phyloP scores from a whole-genome alignment of 1,140 invertebrate genomes.

The Caenorhabditis tropicalis region DNA sequence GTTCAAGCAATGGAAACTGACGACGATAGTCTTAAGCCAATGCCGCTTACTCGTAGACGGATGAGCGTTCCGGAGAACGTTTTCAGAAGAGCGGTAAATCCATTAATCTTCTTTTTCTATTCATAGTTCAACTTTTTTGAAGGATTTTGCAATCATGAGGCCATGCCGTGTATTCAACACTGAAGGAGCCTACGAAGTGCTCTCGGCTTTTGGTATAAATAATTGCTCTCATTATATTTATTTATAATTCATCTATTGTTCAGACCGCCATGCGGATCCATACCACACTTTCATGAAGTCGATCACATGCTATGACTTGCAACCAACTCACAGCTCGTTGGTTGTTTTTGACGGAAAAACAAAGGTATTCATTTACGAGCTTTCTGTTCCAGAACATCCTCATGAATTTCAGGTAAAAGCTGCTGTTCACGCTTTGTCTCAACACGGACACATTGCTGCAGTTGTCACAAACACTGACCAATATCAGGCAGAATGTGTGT shows the following conservation, averaged over 20 bases:
- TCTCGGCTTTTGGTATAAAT: not conserved
- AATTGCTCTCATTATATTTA: not conserved
- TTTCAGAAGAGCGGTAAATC: slow-evolving; percentile 5
- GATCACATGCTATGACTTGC: slow-evolving; percentile 38
- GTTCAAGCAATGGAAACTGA: not conserved
- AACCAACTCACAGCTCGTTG: slow-evolving; percentile 22
- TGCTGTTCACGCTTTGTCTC: slow-evolving; percentile 8
- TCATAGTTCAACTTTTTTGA: not conserved
- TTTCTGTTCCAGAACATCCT: no score
- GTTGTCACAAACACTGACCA: slow-evolving; percentile 17
- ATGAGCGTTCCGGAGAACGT: slow-evolving; percentile 31
- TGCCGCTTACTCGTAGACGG: not conserved
- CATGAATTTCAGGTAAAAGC: not conserved
- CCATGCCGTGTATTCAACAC: slow-evolving; percentile 5
- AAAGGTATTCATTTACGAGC: not conserved
- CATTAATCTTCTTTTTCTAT: not conserved
- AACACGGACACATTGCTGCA: slow-evolving; percentile 21
- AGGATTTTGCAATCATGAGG: slow-evolving; percentile 16
- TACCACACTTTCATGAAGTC: slow-evolving; percentile 33
- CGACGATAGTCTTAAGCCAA: not conserved
- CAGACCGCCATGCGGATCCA: slow-evolving; percentile 21
- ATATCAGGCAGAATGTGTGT: slow-evolving; percentile 9
- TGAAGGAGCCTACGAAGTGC: slow-evolving; percentile 6
- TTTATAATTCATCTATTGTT: not conserved
- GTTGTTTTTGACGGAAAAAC: slow-evolving; percentile 37